These are phyloP conservation scores for Cheilosia urbana DNA, from an alignment of 2,888 invertebrate genomes.

Conservation along the genomic window DNA sequence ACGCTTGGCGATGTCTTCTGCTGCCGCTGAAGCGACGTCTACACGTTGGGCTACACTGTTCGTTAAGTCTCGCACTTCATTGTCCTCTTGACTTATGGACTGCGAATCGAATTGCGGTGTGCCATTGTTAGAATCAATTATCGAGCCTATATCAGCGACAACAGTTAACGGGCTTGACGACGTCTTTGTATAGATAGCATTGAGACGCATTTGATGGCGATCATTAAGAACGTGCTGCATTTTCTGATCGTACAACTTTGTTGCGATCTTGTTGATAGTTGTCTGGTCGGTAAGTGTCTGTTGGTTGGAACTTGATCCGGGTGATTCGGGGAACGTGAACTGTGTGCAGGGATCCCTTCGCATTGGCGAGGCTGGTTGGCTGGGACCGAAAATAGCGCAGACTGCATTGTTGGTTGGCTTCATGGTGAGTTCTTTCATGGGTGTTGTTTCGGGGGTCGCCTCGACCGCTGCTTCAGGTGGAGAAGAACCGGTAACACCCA, in stretches of 20 bases:
- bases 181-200: constrained; percentile 20
- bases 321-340: constrained; percentile 84
- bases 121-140: constrained; percentile 52
- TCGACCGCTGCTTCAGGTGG: constrained; percentile 95
- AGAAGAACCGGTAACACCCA: constrained; percentile 86
- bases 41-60: constrained; percentile 67
- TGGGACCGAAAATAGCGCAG: constrained; percentile 86
- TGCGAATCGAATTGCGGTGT: constrained; percentile 54
- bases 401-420: constrained; percentile 85
- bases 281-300: constrained; percentile 74
- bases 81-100: constrained; percentile 82
- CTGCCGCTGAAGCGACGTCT: constrained; percentile 19
- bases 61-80: constrained; percentile 86
- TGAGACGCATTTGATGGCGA: constrained; percentile 75
- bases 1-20: constrained; percentile 56
- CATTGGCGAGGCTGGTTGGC: constrained; percentile 89
- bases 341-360: constrained; percentile 86
- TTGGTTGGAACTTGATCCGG: constrained; percentile 56
- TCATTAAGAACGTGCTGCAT: constrained; percentile 79
- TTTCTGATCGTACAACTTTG: constrained; percentile 78
- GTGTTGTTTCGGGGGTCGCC: constrained; percentile 95
- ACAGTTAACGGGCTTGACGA: constrained; percentile 77
- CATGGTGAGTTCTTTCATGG: constrained; percentile 86
- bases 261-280: constrained; percentile 75
- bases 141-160: constrained; percentile 50